Percentiles rank a stretch among this genome's conserved stretches.
Conservation (phyloP, 2,113 vertebrate genomes). For the Pyrgilauda ruficollis region DNA sequence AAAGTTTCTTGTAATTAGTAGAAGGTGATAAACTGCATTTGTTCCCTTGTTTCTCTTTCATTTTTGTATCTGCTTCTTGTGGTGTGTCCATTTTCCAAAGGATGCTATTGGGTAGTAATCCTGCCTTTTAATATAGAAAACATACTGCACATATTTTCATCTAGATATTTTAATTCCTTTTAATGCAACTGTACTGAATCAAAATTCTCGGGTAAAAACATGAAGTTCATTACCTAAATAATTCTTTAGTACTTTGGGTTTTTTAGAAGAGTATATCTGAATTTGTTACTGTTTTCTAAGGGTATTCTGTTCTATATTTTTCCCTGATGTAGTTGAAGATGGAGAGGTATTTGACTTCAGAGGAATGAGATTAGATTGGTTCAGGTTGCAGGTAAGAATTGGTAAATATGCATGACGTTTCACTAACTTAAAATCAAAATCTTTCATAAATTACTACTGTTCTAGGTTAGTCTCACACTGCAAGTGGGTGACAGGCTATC, state of each 20-base stretch:
- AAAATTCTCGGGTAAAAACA: neutral
- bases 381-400: constrained; percentile 90
- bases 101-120: neutral
- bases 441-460: neutral
- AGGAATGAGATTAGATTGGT: constrained; percentile 99
- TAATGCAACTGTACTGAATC: neutral
- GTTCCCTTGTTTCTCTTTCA: neutral
- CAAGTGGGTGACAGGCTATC: neutral
- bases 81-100: neutral
- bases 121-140: neutral
- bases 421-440: neutral
- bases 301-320: constrained; percentile 1
- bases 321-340: constrained; percentile 87
- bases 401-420: neutral
- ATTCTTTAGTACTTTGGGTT: neutral
- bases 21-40: neutral
- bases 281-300: neutral
- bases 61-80: neutral
- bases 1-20: neutral
- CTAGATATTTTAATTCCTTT: neutral
- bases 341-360: constrained; percentile 99
- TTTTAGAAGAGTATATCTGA: neutral
- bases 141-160: neutral
- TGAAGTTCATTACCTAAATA: neutral
- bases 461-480: neutral